Base-by-base conservation (phyloP, 2,113 vertebrate genomes). In the Progne subis region DNA sequence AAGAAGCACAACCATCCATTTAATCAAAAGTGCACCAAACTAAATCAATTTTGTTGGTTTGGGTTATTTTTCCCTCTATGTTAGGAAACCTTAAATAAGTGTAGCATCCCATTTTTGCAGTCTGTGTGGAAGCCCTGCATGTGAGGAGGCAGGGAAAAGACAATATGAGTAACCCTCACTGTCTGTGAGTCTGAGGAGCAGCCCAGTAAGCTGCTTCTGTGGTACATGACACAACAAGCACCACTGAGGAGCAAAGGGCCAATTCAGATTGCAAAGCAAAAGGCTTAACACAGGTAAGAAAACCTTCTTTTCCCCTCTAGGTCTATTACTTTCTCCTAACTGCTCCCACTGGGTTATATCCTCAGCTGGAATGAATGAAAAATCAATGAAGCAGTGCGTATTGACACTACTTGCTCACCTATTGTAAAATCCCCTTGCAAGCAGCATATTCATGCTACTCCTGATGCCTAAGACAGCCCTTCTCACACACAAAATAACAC, bases 321-420 rank as follows among this genome's bases (percentile, higher is more conserved):
- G 46, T 94, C 90, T 88, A 57, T 69, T 86, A 49, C 77, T 75
- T 79, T 72, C 74, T 94, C 85, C 41, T 88, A 95, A 95, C 87
- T 95, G 93, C 64, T 95, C 93, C 93, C 86, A 64, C 80, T 78
- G 68, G 76, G 68, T 93, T 83, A 50, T 37, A 93, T 43, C 64
- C 69, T 93, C 82, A 68, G 79, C 68, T 96, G 79, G 52, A 90
- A 94, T 88, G 82, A 94, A 94, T 83, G 92, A 85, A 95, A 95
- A 93, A 95, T 81, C 90, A 90, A 77, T 90, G 94, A 74, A 93
- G 87, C 85, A 88, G 82, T 93, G 39, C 79, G 86, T 92, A 95
- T 52, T 82, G 90, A 91, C 55, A 67, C 46, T 44, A 67, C 56
- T 80, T 96, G 90, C 49, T 83, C 78, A 83, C 49, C 47, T 94